Evolutionary conservation across 2,797 vertebrate genomes (phyloP).

Genomic region (Paguma larvata): DNA sequence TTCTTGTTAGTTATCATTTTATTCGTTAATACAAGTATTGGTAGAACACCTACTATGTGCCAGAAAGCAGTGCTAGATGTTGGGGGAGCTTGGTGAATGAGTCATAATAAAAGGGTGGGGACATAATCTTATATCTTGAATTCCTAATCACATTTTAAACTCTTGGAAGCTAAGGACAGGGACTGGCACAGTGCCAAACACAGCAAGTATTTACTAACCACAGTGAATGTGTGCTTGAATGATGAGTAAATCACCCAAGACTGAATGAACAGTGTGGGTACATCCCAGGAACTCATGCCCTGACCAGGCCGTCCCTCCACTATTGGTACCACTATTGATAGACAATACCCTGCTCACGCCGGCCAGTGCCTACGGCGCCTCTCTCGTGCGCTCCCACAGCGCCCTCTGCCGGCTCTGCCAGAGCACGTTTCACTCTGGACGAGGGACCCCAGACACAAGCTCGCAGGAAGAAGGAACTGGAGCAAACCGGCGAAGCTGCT

Average conservation of each 20-base stretch:
- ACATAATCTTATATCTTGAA: neutral
- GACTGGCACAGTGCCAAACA: neutral
- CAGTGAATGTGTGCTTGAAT: neutral
- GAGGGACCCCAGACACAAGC: neutral
- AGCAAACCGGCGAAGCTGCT: neutral
- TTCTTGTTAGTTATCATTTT: neutral
- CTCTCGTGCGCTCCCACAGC: neutral
- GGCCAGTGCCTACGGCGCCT: fast-evolving
- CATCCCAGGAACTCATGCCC: neutral
- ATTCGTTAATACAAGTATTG: neutral
- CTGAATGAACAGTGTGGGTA: neutral
- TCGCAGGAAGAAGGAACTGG: neutral
- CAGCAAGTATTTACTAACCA: neutral
- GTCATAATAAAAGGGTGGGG: too few relatives aligned
- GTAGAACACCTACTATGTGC: neutral
- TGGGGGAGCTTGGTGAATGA: neutral
- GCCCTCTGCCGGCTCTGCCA: neutral
- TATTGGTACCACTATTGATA: neutral
- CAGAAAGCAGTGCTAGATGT: neutral
- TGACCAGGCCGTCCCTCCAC: fast-evolving
- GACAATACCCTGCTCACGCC: fast-evolving
- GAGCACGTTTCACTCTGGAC: neutral
- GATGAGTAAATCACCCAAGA: neutral
- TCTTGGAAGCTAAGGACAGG: neutral
- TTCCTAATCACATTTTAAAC: neutral